phyloP scores from a whole-genome alignment of 2,113 vertebrate species.

The Petaurus breviceps region DNA sequence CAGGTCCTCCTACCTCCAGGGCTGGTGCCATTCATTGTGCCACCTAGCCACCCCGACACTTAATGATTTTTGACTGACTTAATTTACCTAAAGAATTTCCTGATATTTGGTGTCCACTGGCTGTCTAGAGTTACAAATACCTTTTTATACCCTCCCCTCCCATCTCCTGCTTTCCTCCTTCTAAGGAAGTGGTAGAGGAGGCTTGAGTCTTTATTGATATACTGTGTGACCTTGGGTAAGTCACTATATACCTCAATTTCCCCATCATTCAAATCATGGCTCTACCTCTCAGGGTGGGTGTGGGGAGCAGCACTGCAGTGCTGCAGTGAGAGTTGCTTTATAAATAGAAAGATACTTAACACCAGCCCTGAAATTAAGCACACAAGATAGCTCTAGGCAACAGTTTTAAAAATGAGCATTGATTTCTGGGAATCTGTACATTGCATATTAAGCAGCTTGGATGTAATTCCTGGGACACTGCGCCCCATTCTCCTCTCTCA shows the following conservation, averaged over 20 bases:
- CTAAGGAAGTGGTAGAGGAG: background rate
- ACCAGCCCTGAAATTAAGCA: conserved; percentile 56
- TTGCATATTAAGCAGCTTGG: conserved; percentile 39
- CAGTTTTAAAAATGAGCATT: conserved; percentile 60
- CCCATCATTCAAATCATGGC: background rate
- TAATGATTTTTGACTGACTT: background rate
- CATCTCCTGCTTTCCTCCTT: background rate
- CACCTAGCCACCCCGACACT: no score
- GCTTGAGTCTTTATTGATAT: background rate
- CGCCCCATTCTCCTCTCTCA: background rate
- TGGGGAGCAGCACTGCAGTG: background rate
- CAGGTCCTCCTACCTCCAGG: no score
- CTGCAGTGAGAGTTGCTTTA: conserved; percentile 44
- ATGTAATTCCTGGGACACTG: background rate
- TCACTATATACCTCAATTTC: conserved; percentile 66
- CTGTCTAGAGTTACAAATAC: background rate
- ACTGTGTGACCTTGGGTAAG: background rate
- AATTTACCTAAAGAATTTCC: background rate
- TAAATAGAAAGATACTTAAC: conserved; percentile 75
- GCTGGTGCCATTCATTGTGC: no score
- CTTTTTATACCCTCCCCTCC: background rate
- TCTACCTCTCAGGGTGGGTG: background rate
- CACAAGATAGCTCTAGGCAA: conserved; percentile 45
- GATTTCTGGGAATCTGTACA: conserved; percentile 60
- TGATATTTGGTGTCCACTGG: background rate